Evolutionary conservation across 2,113 vertebrate species (phyloP).

Genomic region (Tychaedon coryphoeus): DNA sequence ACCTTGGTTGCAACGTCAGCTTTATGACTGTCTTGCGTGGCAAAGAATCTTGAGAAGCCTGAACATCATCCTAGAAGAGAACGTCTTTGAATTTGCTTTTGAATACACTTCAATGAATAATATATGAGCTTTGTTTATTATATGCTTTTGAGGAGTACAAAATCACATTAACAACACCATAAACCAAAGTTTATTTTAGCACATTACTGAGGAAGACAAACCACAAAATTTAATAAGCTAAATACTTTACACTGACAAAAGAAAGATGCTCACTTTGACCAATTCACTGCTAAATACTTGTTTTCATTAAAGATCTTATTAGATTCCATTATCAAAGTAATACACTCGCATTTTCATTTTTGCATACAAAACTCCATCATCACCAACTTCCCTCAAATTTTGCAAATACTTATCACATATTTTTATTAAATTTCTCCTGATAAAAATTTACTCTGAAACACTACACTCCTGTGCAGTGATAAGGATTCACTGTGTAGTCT

Average conservation of each 20-base stretch:
- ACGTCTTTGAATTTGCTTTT: conserved; percentile 15
- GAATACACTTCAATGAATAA: not conserved
- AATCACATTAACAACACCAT: not conserved
- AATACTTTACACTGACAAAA: not conserved
- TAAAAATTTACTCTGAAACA: not conserved
- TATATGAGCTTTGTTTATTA: not conserved
- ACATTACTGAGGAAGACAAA: fast-evolving
- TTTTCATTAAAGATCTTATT: not conserved
- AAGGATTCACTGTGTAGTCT: not conserved
- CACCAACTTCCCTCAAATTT: not conserved
- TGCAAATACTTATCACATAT: not conserved
- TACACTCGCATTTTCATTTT: not conserved
- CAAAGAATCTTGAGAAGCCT: conserved; percentile 84
- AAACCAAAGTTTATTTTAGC: not conserved
- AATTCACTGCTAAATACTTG: not conserved
- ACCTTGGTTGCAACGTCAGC: conserved; percentile 80
- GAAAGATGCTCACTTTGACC: not conserved
- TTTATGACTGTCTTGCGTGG: conserved; percentile 78
- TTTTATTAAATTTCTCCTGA: not conserved
- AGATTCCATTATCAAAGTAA: not conserved
- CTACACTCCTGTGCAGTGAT: not conserved
- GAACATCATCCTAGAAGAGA: conserved; percentile 81
- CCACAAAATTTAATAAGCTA: not conserved
- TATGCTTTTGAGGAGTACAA: not conserved
- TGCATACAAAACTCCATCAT: not conserved